Base-by-base conservation (phyloP, 2,113 vertebrate species). In the Rhinoptilus africanus region DNA sequence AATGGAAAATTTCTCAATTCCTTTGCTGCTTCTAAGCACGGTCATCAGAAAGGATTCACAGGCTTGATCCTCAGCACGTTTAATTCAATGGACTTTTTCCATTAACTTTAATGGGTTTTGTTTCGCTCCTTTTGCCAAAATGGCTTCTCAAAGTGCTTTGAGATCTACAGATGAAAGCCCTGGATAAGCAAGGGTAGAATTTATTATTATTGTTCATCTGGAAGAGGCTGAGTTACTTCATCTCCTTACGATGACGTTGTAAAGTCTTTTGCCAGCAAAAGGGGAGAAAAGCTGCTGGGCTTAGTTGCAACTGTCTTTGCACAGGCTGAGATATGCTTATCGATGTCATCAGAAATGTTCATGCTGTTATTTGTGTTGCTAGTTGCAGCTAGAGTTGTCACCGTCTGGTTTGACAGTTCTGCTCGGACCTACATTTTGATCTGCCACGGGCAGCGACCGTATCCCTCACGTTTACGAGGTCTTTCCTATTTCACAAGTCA, bases 71-170 rank as follows among this genome's bases (percentile, higher is more conserved):
- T 88, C 77, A 53, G 89, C 66, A 76, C 50, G 4, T 95, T 95
- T 91, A 85, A 73, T 91, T 93, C 91, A 95, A 26, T 82, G 87
- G 62, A 79, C 74, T 85, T 91, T 88, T 95, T 66, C 96, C 91
- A 97, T 97, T 97, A 92, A 69, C 94, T 96, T 62, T 93, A 94
- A 96, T 96, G 81, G 66, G 23, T 53, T 95, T 89, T 82, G 60
- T 92, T 97, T 94, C 9, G 1, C 91, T 91, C 62, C 80, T 84
- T 94, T 86, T 92, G 96, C 96, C 95, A 96, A 75, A 93, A 82
- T 78, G 92, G 30, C 76, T 91, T 86, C 94, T 89, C 34, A 45
- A 5, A 89, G 85, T 92, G 60, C 94, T 97, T 91, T 92, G 96
- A 95, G 96, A 96, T 95, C 68, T 91, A 45, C 84, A 79, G 85